Base-by-base conservation (phyloP, 2,888 invertebrate genomes). In the Xylocampa areola region DNA sequence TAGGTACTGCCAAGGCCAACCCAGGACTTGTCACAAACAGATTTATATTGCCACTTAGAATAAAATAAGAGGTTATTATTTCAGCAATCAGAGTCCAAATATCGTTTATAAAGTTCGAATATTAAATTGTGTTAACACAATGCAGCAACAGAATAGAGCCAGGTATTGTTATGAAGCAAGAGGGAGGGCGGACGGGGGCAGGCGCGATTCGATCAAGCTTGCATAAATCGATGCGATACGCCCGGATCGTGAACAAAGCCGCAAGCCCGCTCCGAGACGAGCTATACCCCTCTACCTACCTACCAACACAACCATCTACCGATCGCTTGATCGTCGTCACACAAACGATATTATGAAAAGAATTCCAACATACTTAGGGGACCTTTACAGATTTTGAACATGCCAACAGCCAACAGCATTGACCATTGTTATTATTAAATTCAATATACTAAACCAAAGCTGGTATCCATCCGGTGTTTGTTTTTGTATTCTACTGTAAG, bases 161-260 rank as follows among this genome's bases (percentile, higher is more conserved):
- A 80, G 83, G 87, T 84, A 87, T 86, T 84, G 85, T 84, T 86
- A 82, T 81, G 77, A 82, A 76, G 76, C 52, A 52, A 76, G 77
- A 80, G 64, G 68, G 67, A 69, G 76, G 77, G 75, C 55, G 73
- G 75, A 64, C 70, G 76, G 76, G 73, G 78, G 79, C 72, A 79
- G 79, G 79, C 76, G 81, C 81, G 88, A 88, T 89, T 90, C 89
- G 89, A 92, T 91, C 90, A 90, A 85, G 90, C 92, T 85, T 90
- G 91, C 89, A 91, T 90, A 90, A 92, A 92, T 92, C 91, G 91
- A 92, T 91, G 88, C 89, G 91, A 90, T 91, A 91, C 88, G 90
- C 84, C 83, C 81, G 82, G 86, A 87, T 89, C 86, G 85, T 76
- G 89, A 89, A 92, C 91, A 92, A 92, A 92, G 92, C 91, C 91